Conservation (phyloP, 2,113 vertebrate species). For the Chaenocephalus aceratus region DNA sequence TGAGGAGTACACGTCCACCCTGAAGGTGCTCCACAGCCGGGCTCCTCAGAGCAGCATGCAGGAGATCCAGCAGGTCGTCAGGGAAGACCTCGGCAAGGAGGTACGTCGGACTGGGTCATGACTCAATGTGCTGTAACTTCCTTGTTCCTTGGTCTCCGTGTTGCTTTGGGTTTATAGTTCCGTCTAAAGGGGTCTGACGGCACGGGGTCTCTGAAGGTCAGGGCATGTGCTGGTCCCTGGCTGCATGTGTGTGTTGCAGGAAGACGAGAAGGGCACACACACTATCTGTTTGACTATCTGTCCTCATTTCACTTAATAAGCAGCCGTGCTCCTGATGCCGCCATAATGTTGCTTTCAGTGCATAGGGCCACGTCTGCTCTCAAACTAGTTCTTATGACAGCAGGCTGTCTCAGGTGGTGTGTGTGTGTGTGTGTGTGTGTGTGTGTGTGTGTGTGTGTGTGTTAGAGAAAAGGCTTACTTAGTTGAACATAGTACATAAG, state of each 20-base stretch:
- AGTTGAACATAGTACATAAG: not conserved
- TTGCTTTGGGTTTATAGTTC: not conserved
- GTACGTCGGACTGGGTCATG: slow-evolving; percentile 66
- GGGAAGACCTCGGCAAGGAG: slow-evolving; percentile 95
- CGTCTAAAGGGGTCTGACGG: not conserved
- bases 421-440: not conserved
- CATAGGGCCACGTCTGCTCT: slow-evolving; percentile 22
- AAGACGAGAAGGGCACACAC: slow-evolving; percentile 8
- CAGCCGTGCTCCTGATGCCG: slow-evolving; percentile 15
- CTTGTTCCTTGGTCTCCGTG: not conserved
- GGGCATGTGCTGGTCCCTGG: not conserved
- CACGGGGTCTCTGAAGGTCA: not conserved
- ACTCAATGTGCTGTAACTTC: not conserved
- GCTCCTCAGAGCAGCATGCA: slow-evolving; percentile 92
- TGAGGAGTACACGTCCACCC: slow-evolving; percentile 93
- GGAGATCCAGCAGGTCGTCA: slow-evolving; percentile 92
- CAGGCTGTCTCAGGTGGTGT: slow-evolving; percentile 31
- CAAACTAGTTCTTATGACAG: slow-evolving; percentile 40
- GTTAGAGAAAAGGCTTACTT: slow-evolving; percentile 11
- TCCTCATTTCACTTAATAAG: slow-evolving; percentile 41
- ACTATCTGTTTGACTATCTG: slow-evolving; percentile 30
- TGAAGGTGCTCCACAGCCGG: slow-evolving; percentile 93
- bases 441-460: not conserved
- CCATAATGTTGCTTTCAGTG: slow-evolving; percentile 45
- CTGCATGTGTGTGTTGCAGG: not conserved